A percentile compares a stretch with the other conserved stretches of the same genome.
Evolutionary conservation across 2,797 vertebrate species (phyloP).

Genomic region (Gallinago stenura): DNA sequence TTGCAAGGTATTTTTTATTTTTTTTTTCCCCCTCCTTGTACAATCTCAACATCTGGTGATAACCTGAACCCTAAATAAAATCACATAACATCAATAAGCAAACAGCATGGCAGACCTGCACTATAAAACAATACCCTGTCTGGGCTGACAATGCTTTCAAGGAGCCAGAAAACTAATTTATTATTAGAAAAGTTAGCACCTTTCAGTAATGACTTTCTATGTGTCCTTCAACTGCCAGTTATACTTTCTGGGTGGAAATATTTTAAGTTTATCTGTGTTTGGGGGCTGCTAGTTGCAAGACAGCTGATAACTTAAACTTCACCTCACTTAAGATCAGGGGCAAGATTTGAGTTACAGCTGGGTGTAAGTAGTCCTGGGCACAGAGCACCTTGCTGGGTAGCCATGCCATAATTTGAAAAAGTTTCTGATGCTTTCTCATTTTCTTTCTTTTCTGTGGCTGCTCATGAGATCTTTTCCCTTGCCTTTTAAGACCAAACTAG

Average conservation of each 20-base stretch:
- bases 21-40: neutral
- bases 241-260: neutral
- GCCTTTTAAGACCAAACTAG: neutral
- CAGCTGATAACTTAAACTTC: neutral
- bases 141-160: slow-evolving; percentile 1
- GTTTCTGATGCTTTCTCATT: neutral
- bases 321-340: neutral
- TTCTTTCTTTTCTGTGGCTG: neutral
- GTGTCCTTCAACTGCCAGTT: slow-evolving; percentile 20
- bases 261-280: neutral
- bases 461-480: neutral
- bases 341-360: neutral
- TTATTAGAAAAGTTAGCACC: slow-evolving; percentile 34
- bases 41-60: neutral
- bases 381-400: neutral
- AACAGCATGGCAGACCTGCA: neutral
- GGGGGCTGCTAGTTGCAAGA: neutral
- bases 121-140: slow-evolving; percentile 1
- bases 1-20: neutral
- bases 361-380: neutral
- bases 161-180: slow-evolving; percentile 41
- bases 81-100: slow-evolving; percentile 19
- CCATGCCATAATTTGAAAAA: neutral
- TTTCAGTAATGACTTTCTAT: slow-evolving; percentile 38
- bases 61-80: slow-evolving; percentile 57